These are phyloP conservation scores for Anguilla anguilla DNA, from an alignment of 2,797 vertebrate species.

Conservation along the genomic window DNA sequence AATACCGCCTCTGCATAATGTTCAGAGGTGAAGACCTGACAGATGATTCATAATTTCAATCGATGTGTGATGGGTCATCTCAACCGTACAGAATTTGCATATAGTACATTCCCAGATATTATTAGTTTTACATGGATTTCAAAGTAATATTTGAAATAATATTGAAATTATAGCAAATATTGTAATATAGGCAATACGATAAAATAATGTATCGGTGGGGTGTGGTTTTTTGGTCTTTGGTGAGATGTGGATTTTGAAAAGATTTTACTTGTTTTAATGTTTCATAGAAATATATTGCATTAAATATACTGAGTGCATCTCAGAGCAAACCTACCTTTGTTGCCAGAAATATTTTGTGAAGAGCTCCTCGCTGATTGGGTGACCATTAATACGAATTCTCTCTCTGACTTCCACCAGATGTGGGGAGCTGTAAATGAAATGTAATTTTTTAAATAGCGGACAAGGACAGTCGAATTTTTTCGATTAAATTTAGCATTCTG, in stretches of 20 bases:
- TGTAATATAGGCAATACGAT: no score
- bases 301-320: not conserved
- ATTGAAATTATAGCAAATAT: no score
- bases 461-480: not conserved
- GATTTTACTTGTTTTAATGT: no score
- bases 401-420: constrained; percentile 94
- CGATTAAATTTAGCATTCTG: not conserved
- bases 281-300: no score
- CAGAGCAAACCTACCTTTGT: constrained; percentile 76
- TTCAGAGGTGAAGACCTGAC: not conserved
- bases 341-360: constrained; percentile 96
- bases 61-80: not conserved
- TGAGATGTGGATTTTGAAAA: no score
- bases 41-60: not conserved
- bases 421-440: constrained; percentile 78
- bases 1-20: not conserved
- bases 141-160: no score
- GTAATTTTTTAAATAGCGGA: not conserved
- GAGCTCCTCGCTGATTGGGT: constrained; percentile 86
- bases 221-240: no score
- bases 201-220: no score
- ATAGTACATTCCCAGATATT: no score
- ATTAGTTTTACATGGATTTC: no score
- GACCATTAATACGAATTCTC: constrained; percentile 90
- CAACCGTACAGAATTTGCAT: no score